phyloP scores from a whole-genome alignment of 1,140 invertebrate species.

The roundworm (Caenorhabditis elegans) region DNA sequence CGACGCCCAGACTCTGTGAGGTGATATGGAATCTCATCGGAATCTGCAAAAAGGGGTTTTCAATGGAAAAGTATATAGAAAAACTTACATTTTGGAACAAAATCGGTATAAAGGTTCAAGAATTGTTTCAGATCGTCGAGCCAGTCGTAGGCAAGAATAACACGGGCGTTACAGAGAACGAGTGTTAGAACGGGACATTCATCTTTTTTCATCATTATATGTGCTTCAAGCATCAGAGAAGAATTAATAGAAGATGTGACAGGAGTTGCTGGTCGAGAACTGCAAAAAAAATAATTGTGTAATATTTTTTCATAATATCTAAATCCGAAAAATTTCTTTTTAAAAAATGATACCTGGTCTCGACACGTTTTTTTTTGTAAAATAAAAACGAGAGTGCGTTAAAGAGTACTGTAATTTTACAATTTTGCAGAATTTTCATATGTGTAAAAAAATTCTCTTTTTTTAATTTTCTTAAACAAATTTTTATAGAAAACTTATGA shows the following conservation, averaged over 20 bases:
- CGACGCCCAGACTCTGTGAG: background rate
- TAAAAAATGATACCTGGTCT: too few relatives aligned
- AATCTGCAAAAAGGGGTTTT: background rate
- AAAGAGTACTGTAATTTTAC: too few relatives aligned
- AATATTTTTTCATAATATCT: background rate
- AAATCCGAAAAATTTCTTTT: too few relatives aligned
- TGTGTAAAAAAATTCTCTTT: too few relatives aligned
- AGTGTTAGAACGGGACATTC: constrained; percentile 74
- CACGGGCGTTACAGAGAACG: constrained; percentile 88
- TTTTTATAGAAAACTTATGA: too few relatives aligned
- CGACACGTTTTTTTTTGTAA: too few relatives aligned
- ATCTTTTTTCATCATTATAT: constrained; percentile 59
- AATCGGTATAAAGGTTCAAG: constrained; percentile 70
- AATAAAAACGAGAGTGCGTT: too few relatives aligned
- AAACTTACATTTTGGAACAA: constrained; percentile 61
- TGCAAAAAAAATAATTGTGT: background rate
- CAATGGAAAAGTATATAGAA: background rate
- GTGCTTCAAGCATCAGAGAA: constrained; percentile 55
- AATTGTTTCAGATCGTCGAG: constrained; percentile 83
- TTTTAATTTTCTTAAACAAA: too few relatives aligned
- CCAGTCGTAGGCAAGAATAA: constrained; percentile 92
- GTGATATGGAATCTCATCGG: background rate
- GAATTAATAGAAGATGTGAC: background rate
- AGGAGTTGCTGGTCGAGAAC: background rate
- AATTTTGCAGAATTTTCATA: too few relatives aligned